phyloP scores from a whole-genome alignment of 2,113 vertebrate genomes.

The Rana temporaria region DNA sequence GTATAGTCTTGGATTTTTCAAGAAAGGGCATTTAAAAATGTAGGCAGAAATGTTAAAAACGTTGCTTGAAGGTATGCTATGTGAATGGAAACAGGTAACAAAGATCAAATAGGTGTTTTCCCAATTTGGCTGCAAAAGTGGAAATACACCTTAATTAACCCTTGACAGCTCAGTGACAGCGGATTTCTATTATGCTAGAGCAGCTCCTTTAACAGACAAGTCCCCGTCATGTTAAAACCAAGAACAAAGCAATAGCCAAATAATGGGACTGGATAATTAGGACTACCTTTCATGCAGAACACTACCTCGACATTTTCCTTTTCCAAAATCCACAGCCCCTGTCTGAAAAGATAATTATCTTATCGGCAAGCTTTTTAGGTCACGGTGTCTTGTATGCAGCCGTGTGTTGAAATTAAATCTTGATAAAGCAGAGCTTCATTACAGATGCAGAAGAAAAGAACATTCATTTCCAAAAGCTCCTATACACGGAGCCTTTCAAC shows the following conservation, averaged over 20 bases:
- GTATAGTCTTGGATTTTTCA: no score
- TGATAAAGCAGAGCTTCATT: conserved; percentile 40
- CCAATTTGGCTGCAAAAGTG: no score
- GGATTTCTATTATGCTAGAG: no score
- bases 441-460: conserved; percentile 32
- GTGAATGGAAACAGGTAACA: no score
- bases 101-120: no score
- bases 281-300: not conserved
- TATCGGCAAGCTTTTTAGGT: conserved; percentile 39
- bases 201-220: not conserved
- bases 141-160: no score
- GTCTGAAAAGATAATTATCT: conserved; percentile 38
- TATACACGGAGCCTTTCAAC: not conserved
- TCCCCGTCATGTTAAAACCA: not conserved
- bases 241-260: not conserved
- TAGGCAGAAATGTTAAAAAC: no score
- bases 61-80: no score
- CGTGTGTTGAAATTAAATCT: conserved; percentile 32
- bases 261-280: conserved; percentile 20
- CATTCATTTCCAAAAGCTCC: conserved; percentile 31
- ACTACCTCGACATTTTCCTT: conserved; percentile 13
- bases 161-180: no score
- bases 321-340: conserved; percentile 9
- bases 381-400: conserved; percentile 14
- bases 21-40: no score